Evolutionary conservation across 2,113 vertebrate genomes (phyloP), one percentile per base, ranked within the genome.

Genomic region (Heterochromis multidens): DNA sequence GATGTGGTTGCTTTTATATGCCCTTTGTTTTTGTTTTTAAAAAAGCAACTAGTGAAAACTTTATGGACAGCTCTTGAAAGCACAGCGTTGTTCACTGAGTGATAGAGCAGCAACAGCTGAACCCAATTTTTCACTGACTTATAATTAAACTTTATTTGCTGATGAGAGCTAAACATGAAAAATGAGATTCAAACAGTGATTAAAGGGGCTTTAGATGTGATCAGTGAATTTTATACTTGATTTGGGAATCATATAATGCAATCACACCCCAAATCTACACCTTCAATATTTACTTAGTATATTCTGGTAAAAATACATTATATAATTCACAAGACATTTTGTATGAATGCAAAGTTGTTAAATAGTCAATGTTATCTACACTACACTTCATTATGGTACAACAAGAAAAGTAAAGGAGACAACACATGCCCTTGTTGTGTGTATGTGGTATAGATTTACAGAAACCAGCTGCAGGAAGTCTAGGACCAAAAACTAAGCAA

Each of bases 231-330:
- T 35, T 65, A 13, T 40, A 40, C 33, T 23, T 37, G 12, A 65
- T 65, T 49, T 70, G 27, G 8, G 11, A 19, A 70, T 19, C 8
- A 49, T 6, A 11, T 40, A 46, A 0, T 17, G 0, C 0, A 2
- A 16, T 70, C 65, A 49, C 40, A 19, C 23, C 37, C 65, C 14
- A 0, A 40, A 14, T 70, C 23, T 5, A 19, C 65, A 7, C 25
- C 5, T 21, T 3, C 16, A 49, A 19, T 6, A 0, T 49, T 23
- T 0, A 29, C 5, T 29, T n/a, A n/a, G n/a, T 43, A 43, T 43
- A 43, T 43, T 14, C 40, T 43, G 4, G 4, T 43, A 40, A 40
- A 40, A 40, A 40, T 10, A 37, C 11, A 46, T 16, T 56, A 46
- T 4, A 5, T 5, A 56, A 56, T 56, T 56, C 8, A 56, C 52